These are phyloP conservation scores for Macroglossus sobrinus DNA, from an alignment of 2,113 vertebrate genomes.

Conservation along the genomic window DNA sequence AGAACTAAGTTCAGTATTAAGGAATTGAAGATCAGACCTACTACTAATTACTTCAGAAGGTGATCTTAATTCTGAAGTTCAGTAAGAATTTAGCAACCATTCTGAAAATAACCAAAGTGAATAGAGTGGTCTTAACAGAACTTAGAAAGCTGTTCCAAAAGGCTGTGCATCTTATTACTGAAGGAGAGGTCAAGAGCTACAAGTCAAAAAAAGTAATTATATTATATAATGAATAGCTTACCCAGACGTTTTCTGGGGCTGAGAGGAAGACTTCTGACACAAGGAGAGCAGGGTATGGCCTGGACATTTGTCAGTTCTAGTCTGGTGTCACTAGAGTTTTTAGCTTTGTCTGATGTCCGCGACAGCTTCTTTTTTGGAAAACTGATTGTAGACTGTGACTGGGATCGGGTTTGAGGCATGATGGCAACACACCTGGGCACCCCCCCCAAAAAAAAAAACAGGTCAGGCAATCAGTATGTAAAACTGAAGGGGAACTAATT, in stretches of 20 bases:
- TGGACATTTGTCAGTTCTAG: background rate
- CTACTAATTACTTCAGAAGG: background rate
- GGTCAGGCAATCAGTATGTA: background rate
- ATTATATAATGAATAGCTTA: slow-evolving; percentile 67
- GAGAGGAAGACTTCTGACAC: slow-evolving; percentile 80
- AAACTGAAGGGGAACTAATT: background rate
- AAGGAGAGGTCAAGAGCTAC: background rate
- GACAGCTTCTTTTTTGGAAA: slow-evolving; percentile 88
- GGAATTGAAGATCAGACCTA: background rate
- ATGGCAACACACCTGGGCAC: background rate
- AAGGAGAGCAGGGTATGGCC: background rate
- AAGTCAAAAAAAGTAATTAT: background rate
- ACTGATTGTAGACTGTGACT: slow-evolving; percentile 84
- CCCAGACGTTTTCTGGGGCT: slow-evolving; percentile 95
- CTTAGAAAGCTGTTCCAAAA: background rate
- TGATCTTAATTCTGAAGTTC: slow-evolving; percentile 9
- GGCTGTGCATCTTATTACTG: background rate
- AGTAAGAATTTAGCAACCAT: background rate
- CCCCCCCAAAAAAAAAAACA: background rate
- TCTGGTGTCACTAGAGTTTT: background rate
- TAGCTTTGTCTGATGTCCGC: slow-evolving; percentile 8
- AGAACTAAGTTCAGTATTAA: background rate
- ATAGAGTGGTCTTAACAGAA: background rate
- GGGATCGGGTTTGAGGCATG: slow-evolving; percentile 90
- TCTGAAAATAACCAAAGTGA: slow-evolving; percentile 23